phyloP scores from a whole-genome alignment of 2,113 vertebrate genomes.

The Eleginops maclovinus region DNA sequence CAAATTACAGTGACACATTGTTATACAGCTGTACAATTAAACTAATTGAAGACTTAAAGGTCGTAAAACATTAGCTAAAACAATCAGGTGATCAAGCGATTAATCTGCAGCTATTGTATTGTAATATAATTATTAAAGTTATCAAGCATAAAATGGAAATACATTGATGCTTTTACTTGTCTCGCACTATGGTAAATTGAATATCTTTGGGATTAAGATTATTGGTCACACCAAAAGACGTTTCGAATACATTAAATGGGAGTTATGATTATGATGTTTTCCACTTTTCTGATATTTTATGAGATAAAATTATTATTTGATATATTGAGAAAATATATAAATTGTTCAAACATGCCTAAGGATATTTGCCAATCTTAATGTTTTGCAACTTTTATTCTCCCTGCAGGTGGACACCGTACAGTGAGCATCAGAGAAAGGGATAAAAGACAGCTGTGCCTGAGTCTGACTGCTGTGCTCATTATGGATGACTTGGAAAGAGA shows the following conservation, averaged over 20 bases:
- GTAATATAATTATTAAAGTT: neutral
- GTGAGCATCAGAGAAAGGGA: neutral
- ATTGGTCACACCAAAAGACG: neutral
- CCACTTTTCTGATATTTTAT: neutral
- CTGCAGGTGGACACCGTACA: neutral
- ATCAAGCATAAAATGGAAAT: neutral
- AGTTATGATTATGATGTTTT: neutral
- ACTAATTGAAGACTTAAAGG: neutral
- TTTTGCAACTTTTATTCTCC: neutral
- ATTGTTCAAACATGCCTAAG: neutral
- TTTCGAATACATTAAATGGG: neutral
- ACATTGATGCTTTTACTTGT: neutral
- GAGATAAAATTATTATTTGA: neutral
- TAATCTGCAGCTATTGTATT: too few relatives aligned
- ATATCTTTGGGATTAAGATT: neutral
- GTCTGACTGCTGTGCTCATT: neutral
- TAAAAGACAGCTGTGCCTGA: neutral
- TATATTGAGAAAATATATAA: neutral
- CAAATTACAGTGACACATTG: neutral
- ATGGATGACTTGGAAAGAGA: conserved; percentile 75
- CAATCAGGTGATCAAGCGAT: too few relatives aligned
- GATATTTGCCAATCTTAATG: neutral
- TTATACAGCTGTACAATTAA: too few relatives aligned
- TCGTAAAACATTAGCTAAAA: neutral
- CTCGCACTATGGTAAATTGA: neutral